Conservation (phyloP, 2,113 vertebrate genomes). For the Isurus oxyrinchus region DNA sequence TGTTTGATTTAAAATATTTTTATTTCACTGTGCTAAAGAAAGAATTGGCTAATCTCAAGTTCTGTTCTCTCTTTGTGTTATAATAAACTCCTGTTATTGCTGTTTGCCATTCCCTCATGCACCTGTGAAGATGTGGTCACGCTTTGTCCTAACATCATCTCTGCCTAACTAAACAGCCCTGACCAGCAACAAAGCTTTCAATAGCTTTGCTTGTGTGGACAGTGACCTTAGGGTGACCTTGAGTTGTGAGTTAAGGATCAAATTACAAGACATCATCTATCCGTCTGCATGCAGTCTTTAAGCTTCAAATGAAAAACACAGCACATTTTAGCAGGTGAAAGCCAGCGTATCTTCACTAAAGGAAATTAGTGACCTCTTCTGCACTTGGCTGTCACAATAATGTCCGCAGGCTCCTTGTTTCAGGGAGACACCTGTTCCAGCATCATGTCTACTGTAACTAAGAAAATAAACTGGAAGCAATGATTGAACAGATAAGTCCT, state of each 20-base stretch:
- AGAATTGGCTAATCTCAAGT: background rate
- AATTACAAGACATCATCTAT: background rate
- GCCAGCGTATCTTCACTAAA: background rate
- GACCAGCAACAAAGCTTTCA: constrained; percentile 30
- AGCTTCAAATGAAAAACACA: constrained; percentile 27
- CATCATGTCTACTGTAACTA: background rate
- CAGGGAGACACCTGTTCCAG: constrained; percentile 23
- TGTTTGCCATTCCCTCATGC: background rate
- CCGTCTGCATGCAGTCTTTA: constrained; percentile 30
- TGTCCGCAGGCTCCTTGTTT: background rate
- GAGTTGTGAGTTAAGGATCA: constrained; percentile 27
- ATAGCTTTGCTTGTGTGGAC: background rate
- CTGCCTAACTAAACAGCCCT: background rate
- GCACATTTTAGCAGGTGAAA: background rate
- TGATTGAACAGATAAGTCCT: constrained; percentile 15
- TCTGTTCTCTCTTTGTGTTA: background rate
- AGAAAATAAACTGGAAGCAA: constrained; percentile 4
- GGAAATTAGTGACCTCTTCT: background rate
- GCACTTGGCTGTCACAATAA: constrained; percentile 25
- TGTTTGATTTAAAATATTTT: background rate
- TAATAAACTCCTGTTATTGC: background rate
- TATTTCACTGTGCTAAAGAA: background rate
- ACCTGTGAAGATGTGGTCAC: background rate
- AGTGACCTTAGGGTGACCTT: background rate
- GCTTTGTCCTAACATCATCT: background rate